Base-by-base conservation (phyloP, 2,113 vertebrate genomes). In the Pterocles burchelli region DNA sequence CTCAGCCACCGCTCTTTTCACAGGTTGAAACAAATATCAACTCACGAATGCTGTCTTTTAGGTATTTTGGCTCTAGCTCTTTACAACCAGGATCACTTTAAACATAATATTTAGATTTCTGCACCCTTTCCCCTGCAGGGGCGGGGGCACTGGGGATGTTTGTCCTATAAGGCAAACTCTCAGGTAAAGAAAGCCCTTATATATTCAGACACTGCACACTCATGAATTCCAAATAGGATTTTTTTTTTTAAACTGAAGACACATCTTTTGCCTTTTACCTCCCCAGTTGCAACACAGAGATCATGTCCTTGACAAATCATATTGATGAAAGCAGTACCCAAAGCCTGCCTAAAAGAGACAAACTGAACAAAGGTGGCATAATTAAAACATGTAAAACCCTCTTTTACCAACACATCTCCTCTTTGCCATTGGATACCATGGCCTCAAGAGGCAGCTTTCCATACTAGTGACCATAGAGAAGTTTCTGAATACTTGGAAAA, bases 81-180 rank as follows among this genome's bases (percentile, higher is more conserved):
- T 93, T 95, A 93, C 80, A 95, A 85, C 71, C 71, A 51, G 58
- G 67, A 96, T 90, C 28, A 74, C 59, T 96, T 97, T 82, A 95
- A 96, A 95, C 70, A 78, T 45, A 95, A 63, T 93, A 91, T 91
- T 97, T 96, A 93, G 68, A 93, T 95, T 92, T 88, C 87, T 90
- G 57, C 55, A 92, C 72, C 70, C 54, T 95, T 97, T 67, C 79
- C 84, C 85, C 85, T 96, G 79, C 88, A 95, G 92, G 62, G 34
- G 13, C 3, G 1, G 28, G 85, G 95, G 49, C 74, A 93, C 71
- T 36, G 34, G 25, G 48, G 46, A 81, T 68, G 17, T 96, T 96
- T 95, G 92, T 87, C 94, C 94, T 94, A 46, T 57, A 89, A 94
- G 89, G 75, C 80, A 95, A 90, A 93, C 41, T 89, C 93, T 79